These are phyloP conservation scores for Agriopis marginaria DNA, from an alignment of 2,888 invertebrate genomes.

Conservation along the genomic window DNA sequence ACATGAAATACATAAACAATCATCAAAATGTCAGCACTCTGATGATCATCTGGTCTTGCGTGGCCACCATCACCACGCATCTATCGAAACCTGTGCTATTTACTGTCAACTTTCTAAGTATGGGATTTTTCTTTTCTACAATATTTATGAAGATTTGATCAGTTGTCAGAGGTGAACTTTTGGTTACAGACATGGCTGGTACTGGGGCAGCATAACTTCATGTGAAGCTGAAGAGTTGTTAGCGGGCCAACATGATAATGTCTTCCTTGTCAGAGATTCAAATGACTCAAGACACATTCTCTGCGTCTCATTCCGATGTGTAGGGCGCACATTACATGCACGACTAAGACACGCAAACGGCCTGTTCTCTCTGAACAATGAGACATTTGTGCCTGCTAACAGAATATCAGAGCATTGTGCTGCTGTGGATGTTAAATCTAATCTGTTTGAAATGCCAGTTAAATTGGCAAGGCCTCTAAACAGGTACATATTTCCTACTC, in stretches of 20 bases:
- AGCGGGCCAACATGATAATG: constrained; percentile 89
- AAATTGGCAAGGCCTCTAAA: constrained; percentile 81
- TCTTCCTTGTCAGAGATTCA: constrained; percentile 91
- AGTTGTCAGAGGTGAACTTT: not conserved
- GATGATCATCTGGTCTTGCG: constrained; percentile 78
- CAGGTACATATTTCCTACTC: constrained; percentile 60
- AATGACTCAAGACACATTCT: constrained; percentile 89
- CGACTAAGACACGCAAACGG: constrained; percentile 91
- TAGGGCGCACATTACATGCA: constrained; percentile 90
- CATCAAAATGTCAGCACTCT: constrained; percentile 75
- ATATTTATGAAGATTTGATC: not conserved
- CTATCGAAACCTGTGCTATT: constrained; percentile 79
- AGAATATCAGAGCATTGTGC: constrained; percentile 83
- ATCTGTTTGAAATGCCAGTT: constrained; percentile 81
- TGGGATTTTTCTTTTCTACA: constrained; percentile 45
- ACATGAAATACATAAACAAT: constrained; percentile 62
- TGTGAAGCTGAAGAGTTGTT: constrained; percentile 90
- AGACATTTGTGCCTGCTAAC: constrained; percentile 83
- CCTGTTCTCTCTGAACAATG: constrained; percentile 87
- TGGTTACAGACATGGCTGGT: constrained; percentile 88
- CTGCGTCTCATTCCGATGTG: constrained; percentile 90
- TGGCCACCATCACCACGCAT: constrained; percentile 79
- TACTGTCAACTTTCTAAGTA: constrained; percentile 82
- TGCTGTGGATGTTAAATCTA: constrained; percentile 79
- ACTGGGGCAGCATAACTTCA: constrained; percentile 92